Base-by-base conservation (phyloP, 2,888 invertebrate genomes). In the Tetrapedia diversipes region DNA sequence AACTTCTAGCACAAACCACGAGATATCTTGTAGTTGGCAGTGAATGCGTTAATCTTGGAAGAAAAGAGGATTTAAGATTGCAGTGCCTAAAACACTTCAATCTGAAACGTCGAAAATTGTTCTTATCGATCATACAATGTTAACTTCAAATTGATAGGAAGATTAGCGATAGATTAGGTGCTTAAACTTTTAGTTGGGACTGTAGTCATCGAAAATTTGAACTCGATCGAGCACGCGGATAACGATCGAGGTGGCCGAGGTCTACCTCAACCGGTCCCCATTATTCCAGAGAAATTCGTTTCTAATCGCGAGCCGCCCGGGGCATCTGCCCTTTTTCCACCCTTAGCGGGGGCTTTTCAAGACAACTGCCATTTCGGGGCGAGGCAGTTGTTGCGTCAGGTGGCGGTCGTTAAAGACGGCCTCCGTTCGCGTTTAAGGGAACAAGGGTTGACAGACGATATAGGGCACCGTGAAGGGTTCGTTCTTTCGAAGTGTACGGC, bases 311-410 rank as follows among this genome's bases (percentile, higher is more conserved):
- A 45, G 60, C 43, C 67, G 77, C 59, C 57, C 29, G 37, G 34
- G 78, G 83, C 88, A 88, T 86, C 87, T 88, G 88, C 85, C 82
- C 78, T 61, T 80, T 79, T 72, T 78, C 73, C 80, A 86, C 86
- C 86, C 87, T 83, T 85, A 22, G 67, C 41, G 65, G 67, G 68
- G 60, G 82, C 83, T 79, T 75, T 71, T 74, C 74, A 83, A 89
- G 87, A 86, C 89, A 89, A 90, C 89, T 87, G 90, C 80, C 81
- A 82, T 79, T 82, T 86, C 74, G 66, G 77, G 85, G 60, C 27
- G 49, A 71, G 85, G 86, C 90, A 90, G 90, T 90, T 90, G 90
- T 77, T 70, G 86, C 89, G 90, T 90, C 90, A 90, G 90, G 88
- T 90, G 90, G 90, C 74, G 67, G 75, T 86, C 87, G 88, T 84